Conservation (phyloP, 2,113 vertebrate species). For the Mus pahari region DNA sequence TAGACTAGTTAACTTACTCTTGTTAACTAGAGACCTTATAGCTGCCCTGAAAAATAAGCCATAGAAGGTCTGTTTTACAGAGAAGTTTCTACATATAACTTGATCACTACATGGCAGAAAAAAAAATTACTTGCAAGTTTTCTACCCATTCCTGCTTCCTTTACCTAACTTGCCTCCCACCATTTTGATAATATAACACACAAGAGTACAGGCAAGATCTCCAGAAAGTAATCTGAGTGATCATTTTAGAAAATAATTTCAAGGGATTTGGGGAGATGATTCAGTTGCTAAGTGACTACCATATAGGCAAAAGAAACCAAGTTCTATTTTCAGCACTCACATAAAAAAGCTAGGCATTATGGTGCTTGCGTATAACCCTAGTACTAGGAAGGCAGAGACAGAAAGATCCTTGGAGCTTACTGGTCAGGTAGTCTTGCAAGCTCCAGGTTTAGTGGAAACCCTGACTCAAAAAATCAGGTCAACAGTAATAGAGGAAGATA, state of each 20-base stretch:
- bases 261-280: neutral
- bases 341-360: neutral
- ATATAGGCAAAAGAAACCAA: neutral
- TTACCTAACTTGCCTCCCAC: neutral
- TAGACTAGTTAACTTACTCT: neutral
- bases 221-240: neutral
- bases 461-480: neutral
- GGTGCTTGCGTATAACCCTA: neutral
- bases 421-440: neutral
- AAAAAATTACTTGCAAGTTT: too few relatives aligned
- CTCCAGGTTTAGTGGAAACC: neutral
- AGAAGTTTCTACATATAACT: neutral
- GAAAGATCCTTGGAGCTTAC: neutral
- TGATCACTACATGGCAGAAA: neutral
- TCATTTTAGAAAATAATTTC: conserved; percentile 44
- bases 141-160: neutral
- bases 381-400: neutral
- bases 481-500: neutral
- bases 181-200: neutral
- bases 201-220: neutral
- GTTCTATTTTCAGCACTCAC: neutral
- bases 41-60: neutral
- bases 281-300: neutral
- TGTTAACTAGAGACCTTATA: neutral
- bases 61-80: neutral